Conservation (phyloP, 2,113 vertebrate species). For the Synodontis membranacea region DNA sequence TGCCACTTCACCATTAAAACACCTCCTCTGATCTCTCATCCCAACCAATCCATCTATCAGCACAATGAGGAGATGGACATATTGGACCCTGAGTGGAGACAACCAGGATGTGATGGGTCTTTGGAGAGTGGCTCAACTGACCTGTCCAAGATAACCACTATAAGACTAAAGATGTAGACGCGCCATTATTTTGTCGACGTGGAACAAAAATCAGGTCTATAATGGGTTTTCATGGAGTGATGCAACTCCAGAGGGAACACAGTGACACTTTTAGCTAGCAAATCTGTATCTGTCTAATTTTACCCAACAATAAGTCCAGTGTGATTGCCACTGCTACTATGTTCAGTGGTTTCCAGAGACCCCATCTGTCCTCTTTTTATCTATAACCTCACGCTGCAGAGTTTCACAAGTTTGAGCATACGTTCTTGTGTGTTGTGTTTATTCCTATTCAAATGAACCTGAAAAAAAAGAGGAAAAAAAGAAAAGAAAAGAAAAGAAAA, state of each 20-base stretch:
- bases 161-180: neutral
- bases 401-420: neutral
- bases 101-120: neutral
- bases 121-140: neutral
- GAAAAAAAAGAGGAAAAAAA: too few relatives aligned
- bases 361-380: neutral
- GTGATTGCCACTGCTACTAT: neutral
- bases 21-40: constrained; percentile 27
- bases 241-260: neutral
- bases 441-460: neutral
- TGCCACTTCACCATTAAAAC: constrained; percentile 18
- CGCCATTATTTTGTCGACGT: neutral
- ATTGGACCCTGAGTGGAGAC: constrained; percentile 28
- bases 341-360: neutral
- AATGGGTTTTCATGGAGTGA: neutral
- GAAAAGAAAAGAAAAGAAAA: too few relatives aligned
- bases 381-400: neutral
- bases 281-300: neutral
- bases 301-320: neutral
- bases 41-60: constrained; percentile 32
- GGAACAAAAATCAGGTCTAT: neutral
- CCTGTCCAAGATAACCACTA: neutral
- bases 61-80: constrained; percentile 21
- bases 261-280: neutral
- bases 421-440: neutral